Evolutionary conservation across 30 jellyfish, hydroid and myxozoan genomes (phyloP).

Genomic region (Turritopsis rubra): DNA sequence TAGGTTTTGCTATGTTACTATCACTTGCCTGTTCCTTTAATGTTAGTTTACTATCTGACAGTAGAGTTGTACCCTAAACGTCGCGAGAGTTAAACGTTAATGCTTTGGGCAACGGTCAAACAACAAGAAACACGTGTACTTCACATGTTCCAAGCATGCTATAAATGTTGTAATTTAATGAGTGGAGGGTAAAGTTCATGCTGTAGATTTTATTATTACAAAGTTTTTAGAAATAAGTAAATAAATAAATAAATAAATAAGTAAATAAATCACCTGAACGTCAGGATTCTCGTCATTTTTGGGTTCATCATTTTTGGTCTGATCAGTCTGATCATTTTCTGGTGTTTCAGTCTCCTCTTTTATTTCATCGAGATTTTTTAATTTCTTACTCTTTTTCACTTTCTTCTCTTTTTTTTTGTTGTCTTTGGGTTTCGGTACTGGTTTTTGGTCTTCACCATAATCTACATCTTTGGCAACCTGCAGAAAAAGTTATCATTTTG

Average conservation of each 20-base stretch:
- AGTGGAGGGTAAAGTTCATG: background rate
- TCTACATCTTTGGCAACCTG: constrained; percentile 19
- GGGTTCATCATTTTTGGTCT: background rate
- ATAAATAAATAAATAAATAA: too few relatives aligned
- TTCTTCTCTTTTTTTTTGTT: constrained; percentile 7
- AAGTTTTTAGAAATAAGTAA: too few relatives aligned
- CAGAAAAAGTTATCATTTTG: background rate
- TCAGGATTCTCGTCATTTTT: background rate
- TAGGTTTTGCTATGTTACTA: background rate
- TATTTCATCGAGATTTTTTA: background rate
- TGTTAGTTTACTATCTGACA: background rate
- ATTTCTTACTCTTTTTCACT: constrained; percentile 17
- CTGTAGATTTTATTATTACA: background rate
- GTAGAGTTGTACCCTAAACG: background rate
- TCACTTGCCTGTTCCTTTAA: constrained; percentile 1
- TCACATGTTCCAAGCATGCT: background rate
- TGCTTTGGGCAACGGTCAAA: background rate
- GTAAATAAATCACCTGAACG: background rate
- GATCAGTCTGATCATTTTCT: background rate
- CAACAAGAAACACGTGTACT: background rate
- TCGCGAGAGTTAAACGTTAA: background rate
- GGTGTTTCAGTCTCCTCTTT: background rate
- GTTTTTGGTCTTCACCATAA: constrained; percentile 14
- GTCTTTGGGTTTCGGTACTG: constrained; percentile 29
- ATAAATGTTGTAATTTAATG: background rate